phyloP scores from a whole-genome alignment of 2,797 vertebrate genomes.

The Cottoperca gobio region DNA sequence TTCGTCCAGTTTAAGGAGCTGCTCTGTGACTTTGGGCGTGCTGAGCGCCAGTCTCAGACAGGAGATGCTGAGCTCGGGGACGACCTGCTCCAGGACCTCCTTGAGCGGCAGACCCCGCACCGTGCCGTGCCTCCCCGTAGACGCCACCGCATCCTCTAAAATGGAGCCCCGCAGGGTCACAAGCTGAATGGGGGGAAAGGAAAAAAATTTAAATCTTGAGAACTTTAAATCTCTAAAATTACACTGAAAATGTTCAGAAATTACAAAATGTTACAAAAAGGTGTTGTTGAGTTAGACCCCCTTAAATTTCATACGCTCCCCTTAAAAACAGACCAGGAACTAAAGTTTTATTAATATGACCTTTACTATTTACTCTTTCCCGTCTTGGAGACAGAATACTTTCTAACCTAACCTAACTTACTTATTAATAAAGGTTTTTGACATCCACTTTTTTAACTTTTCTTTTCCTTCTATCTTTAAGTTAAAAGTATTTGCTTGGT shows the following conservation, averaged over 20 bases:
- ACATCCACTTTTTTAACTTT: not conserved
- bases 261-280: not conserved
- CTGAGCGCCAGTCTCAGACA: slow-evolving; percentile 89
- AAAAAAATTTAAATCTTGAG: not conserved
- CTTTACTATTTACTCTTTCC: not conserved
- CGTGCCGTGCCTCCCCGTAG: slow-evolving; percentile 87
- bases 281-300: not conserved
- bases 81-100: slow-evolving; percentile 90
- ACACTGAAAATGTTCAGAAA: slow-evolving; percentile 1
- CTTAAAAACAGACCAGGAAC: not conserved
- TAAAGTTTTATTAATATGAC: not conserved
- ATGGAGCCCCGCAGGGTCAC: slow-evolving; percentile 92
- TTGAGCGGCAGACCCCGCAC: slow-evolving; percentile 89
- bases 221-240: not conserved
- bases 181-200: slow-evolving; percentile 79
- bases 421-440: not conserved
- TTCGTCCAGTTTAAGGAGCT: slow-evolving; percentile 95
- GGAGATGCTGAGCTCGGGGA: slow-evolving; percentile 90
- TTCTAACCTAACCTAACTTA: not conserved
- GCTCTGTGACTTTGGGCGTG: slow-evolving; percentile 92
- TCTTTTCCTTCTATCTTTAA: not conserved
- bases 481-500: not conserved
- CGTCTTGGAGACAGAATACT: not conserved
- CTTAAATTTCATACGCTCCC: not conserved
- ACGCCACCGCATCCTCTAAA: slow-evolving; percentile 90